These are phyloP conservation scores for Nomada ruficornis DNA, from an alignment of 2,888 invertebrate species.

Conservation along the genomic window DNA sequence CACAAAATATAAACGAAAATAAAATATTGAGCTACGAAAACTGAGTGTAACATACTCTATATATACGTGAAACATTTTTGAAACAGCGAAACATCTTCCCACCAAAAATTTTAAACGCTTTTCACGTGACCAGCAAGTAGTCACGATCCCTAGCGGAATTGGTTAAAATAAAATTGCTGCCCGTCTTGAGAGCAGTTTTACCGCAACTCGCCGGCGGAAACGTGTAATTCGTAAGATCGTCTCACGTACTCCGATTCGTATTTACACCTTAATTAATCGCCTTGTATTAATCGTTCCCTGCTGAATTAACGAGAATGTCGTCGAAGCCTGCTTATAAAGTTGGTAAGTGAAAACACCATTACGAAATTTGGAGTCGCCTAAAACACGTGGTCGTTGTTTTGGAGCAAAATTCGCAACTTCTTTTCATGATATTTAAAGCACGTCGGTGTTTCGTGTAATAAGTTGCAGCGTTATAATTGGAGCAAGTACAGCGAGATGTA, in stretches of 20 bases:
- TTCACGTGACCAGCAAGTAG: conserved; percentile 27
- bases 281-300: neutral
- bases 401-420: conserved; percentile 6
- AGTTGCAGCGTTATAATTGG: neutral
- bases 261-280: neutral
- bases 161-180: conserved; percentile 12
- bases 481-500: neutral
- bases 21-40: neutral
- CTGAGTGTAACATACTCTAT: neutral
- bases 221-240: neutral
- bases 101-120: neutral
- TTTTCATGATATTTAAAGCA: conserved; percentile 4
- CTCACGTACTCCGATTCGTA: neutral
- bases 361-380: neutral
- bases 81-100: neutral
- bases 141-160: conserved; percentile 17
- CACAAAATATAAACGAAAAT: neutral
- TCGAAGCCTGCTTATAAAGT: conserved; percentile 85
- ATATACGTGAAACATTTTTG: neutral
- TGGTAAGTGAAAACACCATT: conserved; percentile 82
- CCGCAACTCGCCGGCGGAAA: conserved; percentile 19
- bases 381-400: conserved; percentile 50
- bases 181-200: conserved; percentile 7
- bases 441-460: neutral
- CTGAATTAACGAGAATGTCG: conserved; percentile 40